phyloP scores from a whole-genome alignment of 2,113 vertebrate species.

The Symphodus melops region DNA sequence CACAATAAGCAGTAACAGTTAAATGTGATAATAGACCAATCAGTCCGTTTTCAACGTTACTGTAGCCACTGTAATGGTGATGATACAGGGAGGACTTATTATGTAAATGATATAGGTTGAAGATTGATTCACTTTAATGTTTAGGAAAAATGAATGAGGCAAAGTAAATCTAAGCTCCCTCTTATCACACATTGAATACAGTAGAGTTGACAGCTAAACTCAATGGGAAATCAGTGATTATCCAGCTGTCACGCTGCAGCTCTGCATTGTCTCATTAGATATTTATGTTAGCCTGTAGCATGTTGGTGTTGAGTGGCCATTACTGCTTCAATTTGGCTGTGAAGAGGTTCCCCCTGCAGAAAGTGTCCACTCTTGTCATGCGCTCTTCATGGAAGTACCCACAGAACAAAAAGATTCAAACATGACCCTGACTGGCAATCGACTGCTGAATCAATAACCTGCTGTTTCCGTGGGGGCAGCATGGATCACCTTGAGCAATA shows the following conservation, averaged over 20 bases:
- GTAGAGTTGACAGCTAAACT: slow-evolving; percentile 71
- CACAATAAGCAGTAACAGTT: no score
- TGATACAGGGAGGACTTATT: no score
- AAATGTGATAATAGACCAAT: no score
- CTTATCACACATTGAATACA: slow-evolving; percentile 61
- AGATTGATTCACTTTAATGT: no score
- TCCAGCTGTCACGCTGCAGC: background rate
- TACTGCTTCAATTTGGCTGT: background rate
- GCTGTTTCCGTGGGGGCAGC: slow-evolving; percentile 39
- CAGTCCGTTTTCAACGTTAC: no score
- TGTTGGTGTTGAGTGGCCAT: background rate
- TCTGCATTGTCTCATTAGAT: background rate
- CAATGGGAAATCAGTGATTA: slow-evolving; percentile 79
- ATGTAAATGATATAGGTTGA: no score
- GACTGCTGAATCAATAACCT: slow-evolving; percentile 59
- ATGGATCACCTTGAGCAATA: slow-evolving; percentile 57
- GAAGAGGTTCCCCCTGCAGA: slow-evolving; percentile 6
- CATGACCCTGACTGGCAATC: slow-evolving; percentile 62
- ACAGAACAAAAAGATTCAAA: slow-evolving; percentile 37
- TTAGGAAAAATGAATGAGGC: no score
- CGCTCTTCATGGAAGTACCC: slow-evolving; percentile 25
- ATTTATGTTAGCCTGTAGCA: background rate
- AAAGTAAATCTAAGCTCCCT: background rate
- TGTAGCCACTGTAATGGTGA: no score
- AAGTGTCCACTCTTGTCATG: background rate